phyloP scores from a whole-genome alignment of 2,888 invertebrate genomes.

The Nemotelus nigrinus region DNA sequence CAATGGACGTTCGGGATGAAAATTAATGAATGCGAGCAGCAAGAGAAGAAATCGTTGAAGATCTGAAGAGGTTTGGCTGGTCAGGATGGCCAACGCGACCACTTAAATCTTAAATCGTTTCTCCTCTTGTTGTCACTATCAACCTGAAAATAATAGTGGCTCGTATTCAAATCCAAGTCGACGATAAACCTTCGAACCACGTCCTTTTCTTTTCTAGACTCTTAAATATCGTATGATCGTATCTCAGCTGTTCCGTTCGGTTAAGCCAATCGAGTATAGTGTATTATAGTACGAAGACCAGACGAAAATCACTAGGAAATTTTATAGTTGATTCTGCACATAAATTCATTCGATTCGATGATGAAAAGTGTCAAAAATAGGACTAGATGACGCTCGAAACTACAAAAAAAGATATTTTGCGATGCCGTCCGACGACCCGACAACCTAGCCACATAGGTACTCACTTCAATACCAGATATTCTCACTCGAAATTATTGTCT shows the following conservation, averaged over 20 bases:
- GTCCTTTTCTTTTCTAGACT: conserved; percentile 39
- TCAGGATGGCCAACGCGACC: conserved; percentile 21
- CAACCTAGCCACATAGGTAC: background rate
- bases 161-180: background rate
- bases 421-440: conserved; percentile 36
- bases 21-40: conserved; percentile 12
- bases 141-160: conserved; percentile 36
- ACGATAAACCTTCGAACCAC: background rate
- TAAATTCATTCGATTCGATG: conserved; percentile 35
- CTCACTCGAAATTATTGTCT: conserved; percentile 29
- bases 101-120: conserved; percentile 9
- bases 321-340: conserved; percentile 45
- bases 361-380: conserved; percentile 50
- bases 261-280: background rate
- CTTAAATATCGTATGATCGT: conserved; percentile 3
- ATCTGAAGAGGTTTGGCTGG: conserved; percentile 10
- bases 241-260: background rate
- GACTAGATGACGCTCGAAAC: conserved; percentile 35
- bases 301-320: conserved; percentile 35
- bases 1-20: background rate
- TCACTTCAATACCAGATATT: background rate
- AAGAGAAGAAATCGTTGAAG: background rate
- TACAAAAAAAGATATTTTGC: background rate
- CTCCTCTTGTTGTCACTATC: conserved; percentile 31
- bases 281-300: background rate